phyloP scores from a whole-genome alignment of 1,140 invertebrate genomes.

The Trissolcus basalis region DNA sequence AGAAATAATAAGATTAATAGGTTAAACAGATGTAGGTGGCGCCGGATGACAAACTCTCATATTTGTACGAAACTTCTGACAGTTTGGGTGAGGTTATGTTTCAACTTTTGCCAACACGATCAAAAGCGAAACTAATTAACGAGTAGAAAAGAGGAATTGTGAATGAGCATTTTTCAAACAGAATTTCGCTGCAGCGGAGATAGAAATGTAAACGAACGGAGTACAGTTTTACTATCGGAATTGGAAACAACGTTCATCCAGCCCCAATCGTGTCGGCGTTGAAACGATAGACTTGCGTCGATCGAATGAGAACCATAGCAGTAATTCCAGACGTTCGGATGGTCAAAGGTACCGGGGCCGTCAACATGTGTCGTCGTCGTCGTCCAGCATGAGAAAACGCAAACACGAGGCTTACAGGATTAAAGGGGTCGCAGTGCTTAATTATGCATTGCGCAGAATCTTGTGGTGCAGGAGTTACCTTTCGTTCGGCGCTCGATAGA shows the following conservation, averaged over 20 bases:
- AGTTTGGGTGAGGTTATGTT: too few species aligned
- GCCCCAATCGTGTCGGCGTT: slow-evolving; percentile 65
- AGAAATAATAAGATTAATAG: too few species aligned
- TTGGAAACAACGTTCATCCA: slow-evolving; percentile 61
- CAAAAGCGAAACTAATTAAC: not conserved
- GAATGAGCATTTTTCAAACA: slow-evolving; percentile 17
- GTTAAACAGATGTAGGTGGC: not conserved
- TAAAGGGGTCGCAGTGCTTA: slow-evolving; percentile 66
- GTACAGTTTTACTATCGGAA: slow-evolving; percentile 52
- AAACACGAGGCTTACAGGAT: slow-evolving; percentile 65
- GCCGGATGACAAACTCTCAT: not conserved
- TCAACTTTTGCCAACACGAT: too few species aligned
- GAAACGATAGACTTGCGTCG: slow-evolving; percentile 60
- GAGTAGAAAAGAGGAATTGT: slow-evolving; percentile 1
- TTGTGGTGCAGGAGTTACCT: slow-evolving; percentile 46
- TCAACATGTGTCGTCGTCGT: slow-evolving; percentile 55
- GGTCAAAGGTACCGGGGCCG: slow-evolving; percentile 64
- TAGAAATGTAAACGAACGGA: slow-evolving; percentile 56
- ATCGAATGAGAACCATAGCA: slow-evolving; percentile 59
- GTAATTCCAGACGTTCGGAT: slow-evolving; percentile 63
- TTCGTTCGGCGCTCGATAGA: slow-evolving; percentile 44
- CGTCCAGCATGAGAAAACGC: slow-evolving; percentile 63
- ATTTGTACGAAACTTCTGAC: too few species aligned
- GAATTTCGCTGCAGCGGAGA: slow-evolving; percentile 36
- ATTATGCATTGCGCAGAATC: slow-evolving; percentile 67